phyloP scores from a whole-genome alignment of 2,113 vertebrate genomes.

The Rhabdornis inornatus region DNA sequence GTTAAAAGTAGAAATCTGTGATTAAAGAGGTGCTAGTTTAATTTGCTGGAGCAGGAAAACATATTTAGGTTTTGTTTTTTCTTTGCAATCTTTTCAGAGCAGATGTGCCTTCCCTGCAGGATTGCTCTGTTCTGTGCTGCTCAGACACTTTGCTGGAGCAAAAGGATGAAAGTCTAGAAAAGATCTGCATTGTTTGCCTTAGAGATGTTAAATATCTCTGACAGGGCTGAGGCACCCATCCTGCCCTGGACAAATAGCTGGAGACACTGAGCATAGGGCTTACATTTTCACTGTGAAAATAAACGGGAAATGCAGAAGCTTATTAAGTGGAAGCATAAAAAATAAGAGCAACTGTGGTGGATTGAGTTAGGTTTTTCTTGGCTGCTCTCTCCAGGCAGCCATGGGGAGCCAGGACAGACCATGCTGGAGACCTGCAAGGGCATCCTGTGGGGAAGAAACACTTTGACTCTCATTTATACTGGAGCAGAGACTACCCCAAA shows the following conservation, averaged over 20 bases:
- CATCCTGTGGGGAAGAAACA: accelerated
- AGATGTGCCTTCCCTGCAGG: background rate
- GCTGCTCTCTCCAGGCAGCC: background rate
- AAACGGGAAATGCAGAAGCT: background rate
- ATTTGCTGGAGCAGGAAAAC: background rate
- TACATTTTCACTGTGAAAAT: background rate
- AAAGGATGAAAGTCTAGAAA: background rate
- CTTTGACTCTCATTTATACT: background rate
- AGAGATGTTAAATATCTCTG: background rate
- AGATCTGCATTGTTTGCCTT: background rate
- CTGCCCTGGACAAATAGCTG: background rate
- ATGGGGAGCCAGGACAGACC: accelerated
- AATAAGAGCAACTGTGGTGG: background rate
- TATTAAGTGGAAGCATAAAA: background rate
- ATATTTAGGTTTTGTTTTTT: background rate
- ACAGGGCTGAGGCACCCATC: background rate
- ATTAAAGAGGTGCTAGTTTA: background rate
- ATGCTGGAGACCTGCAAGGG: background rate
- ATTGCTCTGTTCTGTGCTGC: background rate
- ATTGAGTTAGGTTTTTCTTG: background rate
- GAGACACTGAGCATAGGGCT: background rate
- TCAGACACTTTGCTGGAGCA: background rate
- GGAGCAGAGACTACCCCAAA: background rate
- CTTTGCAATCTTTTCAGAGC: background rate
- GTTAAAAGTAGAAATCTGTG: background rate